phyloP scores from a whole-genome alignment of 2,888 invertebrate genomes.

The Conops quadrifasciatus region DNA sequence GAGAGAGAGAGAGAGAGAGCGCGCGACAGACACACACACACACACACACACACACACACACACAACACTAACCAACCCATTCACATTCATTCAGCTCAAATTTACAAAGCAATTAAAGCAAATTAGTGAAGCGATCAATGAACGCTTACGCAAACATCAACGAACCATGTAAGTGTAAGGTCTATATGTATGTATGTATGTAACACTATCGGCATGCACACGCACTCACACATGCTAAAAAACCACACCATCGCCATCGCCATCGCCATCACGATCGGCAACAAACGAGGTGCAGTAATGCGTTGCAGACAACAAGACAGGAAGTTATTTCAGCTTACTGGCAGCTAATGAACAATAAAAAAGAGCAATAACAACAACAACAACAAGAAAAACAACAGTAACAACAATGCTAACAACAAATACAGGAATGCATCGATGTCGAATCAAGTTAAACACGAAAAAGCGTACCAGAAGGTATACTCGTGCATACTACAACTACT shows the following conservation, averaged over 20 bases:
- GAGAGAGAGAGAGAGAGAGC: too few species aligned
- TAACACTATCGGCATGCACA: background rate
- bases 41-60: conserved; percentile 11
- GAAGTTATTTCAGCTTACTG: background rate
- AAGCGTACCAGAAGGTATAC: background rate
- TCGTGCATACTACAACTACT: background rate
- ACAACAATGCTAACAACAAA: background rate
- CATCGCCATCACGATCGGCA: too few species aligned
- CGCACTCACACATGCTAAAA: background rate
- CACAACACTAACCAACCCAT: conserved; percentile 1
- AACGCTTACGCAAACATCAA: conserved; percentile 8
- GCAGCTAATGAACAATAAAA: background rate
- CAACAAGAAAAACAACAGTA: background rate
- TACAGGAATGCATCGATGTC: background rate
- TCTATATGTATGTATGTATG: background rate
- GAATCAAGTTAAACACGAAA: background rate
- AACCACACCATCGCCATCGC: background rate
- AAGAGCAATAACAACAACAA: conserved; percentile 2
- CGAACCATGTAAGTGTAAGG: conserved; percentile 11
- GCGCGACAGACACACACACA: background rate
- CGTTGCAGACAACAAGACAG: background rate
- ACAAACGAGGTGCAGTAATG: too few species aligned
- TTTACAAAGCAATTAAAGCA: conserved; percentile 52
- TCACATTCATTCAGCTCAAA: conserved; percentile 29
- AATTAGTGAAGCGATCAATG: conserved; percentile 44